Evolutionary conservation across 2,888 invertebrate species (phyloP).

Genomic region (Dolichomitus sp.): DNA sequence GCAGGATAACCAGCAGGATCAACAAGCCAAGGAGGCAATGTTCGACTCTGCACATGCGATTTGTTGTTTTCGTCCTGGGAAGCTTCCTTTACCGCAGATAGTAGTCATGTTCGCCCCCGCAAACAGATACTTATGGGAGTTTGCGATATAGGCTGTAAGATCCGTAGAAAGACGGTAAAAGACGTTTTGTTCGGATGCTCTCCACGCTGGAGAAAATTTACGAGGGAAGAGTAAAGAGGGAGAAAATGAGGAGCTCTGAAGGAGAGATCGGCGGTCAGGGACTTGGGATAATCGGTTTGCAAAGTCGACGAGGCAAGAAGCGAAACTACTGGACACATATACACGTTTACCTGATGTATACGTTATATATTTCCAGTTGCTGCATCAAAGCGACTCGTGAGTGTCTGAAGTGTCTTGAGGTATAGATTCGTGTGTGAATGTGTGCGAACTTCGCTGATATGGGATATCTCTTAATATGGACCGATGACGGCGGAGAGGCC

Average conservation of each 20-base stretch:
- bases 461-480: constrained; percentile 78
- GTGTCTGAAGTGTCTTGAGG: background rate
- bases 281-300: constrained; percentile 5
- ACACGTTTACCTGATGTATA: background rate
- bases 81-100: constrained; percentile 46
- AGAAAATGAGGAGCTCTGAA: background rate
- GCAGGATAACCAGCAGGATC: constrained; percentile 27
- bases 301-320: constrained; percentile 7
- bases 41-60: constrained; percentile 16
- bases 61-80: constrained; percentile 28
- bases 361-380: background rate
- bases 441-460: constrained; percentile 55
- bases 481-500: constrained; percentile 69
- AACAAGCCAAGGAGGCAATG: constrained; percentile 27
- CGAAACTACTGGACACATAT: background rate
- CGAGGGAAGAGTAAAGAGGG: background rate
- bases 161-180: constrained; percentile 20
- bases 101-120: constrained; percentile 56
- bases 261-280: constrained; percentile 17
- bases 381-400: background rate
- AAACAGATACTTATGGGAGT: constrained; percentile 21
- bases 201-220: constrained; percentile 27
- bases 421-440: constrained; percentile 5
- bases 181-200: constrained; percentile 21
- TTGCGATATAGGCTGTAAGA: background rate